Percentiles rank a stretch among this genome's conserved stretches.
phyloP scores from a whole-genome alignment of 2,888 invertebrate species.

The Serrognathus titanus region DNA sequence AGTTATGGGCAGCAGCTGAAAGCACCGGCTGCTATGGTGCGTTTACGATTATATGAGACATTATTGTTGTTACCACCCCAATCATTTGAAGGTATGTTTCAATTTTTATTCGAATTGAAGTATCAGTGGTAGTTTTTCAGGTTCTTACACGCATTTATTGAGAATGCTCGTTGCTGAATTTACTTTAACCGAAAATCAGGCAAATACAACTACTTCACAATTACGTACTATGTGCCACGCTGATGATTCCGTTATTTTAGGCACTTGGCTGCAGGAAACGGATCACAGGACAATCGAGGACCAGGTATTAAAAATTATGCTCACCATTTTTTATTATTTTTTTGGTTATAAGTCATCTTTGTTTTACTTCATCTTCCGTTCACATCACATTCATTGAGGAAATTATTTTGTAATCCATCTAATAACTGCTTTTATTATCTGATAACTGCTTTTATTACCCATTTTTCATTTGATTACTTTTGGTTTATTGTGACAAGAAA shows the following conservation, averaged over 20 bases:
- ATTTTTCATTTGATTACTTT: too few species aligned
- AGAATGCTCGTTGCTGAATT: conserved; percentile 93
- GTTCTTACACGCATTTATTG: conserved; percentile 81
- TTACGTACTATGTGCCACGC: conserved; percentile 80
- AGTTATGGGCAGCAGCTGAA: conserved; percentile 89
- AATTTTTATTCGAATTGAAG: neutral
- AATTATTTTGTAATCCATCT: too few species aligned
- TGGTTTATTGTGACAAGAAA: too few species aligned
- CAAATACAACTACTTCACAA: conserved; percentile 85
- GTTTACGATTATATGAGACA: conserved; percentile 89
- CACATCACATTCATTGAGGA: neutral
- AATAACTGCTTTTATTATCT: too few species aligned
- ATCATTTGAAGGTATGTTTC: conserved; percentile 67
- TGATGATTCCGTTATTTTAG: conserved; percentile 87
- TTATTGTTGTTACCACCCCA: conserved; percentile 73
- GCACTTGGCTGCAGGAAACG: conserved; percentile 93
- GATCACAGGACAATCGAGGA: conserved; percentile 96
- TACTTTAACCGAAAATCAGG: conserved; percentile 89
- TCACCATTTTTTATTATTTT: conserved; percentile 3
- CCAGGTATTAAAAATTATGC: conserved; percentile 63
- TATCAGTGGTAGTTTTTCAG: conserved; percentile 37
- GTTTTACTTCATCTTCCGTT: neutral
- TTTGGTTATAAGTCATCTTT: neutral
- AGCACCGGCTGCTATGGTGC: conserved; percentile 90
- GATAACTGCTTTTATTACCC: too few species aligned